phyloP scores from a whole-genome alignment of 2,113 vertebrate genomes.

The Tychaedon coryphoeus region DNA sequence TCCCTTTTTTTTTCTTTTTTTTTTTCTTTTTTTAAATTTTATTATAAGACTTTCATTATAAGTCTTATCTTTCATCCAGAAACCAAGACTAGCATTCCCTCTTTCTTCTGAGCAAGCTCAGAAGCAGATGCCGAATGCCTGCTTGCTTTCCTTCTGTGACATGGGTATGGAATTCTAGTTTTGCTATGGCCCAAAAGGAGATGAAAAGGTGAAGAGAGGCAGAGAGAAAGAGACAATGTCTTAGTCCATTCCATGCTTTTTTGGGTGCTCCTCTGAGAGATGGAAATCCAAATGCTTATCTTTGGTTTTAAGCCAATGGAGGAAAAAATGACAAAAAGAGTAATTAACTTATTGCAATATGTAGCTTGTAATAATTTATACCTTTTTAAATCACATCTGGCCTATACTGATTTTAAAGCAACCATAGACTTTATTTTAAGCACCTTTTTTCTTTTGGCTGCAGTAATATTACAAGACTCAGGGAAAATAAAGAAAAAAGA shows the following conservation, averaged over 20 bases:
- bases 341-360: neutral
- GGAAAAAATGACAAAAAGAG: neutral
- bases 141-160: neutral
- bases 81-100: neutral
- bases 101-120: neutral
- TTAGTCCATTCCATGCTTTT: neutral
- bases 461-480: neutral
- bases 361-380: neutral
- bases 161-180: neutral
- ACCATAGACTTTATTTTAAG: neutral
- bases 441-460: neutral
- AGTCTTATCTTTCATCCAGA: neutral
- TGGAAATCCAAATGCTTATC: neutral
- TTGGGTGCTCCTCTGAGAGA: neutral
- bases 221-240: neutral
- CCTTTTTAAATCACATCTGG: neutral
- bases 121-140: neutral
- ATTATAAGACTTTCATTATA: neutral
- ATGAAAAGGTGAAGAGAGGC: neutral
- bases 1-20: neutral
- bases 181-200: neutral
- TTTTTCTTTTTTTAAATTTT: neutral
- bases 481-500: neutral
- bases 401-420: neutral
- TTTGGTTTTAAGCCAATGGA: neutral